phyloP scores from a whole-genome alignment of 2,888 invertebrate genomes.

The Erebia palarica region DNA sequence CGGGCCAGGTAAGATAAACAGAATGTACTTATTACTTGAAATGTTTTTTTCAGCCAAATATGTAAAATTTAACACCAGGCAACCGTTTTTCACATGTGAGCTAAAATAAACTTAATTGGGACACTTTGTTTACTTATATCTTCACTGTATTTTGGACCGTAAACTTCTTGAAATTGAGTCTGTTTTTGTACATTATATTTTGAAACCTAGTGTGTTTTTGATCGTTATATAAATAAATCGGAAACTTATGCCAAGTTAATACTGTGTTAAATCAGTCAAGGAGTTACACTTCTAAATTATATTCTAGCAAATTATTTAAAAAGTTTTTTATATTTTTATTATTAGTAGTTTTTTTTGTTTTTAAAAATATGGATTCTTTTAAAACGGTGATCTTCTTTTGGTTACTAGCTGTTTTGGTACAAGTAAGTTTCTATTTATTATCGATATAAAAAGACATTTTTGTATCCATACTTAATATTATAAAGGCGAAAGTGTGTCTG shows the following conservation, averaged over 20 bases:
- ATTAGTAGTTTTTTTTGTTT: not conserved
- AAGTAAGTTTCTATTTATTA: slow-evolving; percentile 5
- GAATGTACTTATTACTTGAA: too few relatives aligned
- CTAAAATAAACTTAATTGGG: not conserved
- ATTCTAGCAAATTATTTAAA: too few relatives aligned
- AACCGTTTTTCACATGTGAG: not conserved
- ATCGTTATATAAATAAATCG: not conserved
- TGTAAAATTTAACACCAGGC: not conserved
- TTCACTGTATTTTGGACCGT: not conserved
- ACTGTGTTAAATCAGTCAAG: not conserved
- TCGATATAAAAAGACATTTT: not conserved
- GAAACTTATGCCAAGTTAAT: not conserved
- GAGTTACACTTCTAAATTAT: not conserved
- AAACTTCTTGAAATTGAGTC: not conserved
- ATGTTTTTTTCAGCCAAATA: not conserved
- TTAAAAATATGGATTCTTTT: not conserved
- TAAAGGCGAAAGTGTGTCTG: too few relatives aligned
- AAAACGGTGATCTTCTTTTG: not conserved
- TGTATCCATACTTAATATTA: too few relatives aligned
- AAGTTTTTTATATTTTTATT: not conserved
- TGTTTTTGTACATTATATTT: not conserved
- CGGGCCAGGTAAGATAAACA: not conserved
- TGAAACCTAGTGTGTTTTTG: not conserved
- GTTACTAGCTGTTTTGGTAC: slow-evolving; percentile 1
- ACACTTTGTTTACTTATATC: not conserved